Evolutionary conservation across 2,113 vertebrate genomes (phyloP), one percentile per base, ranked within the genome.

Genomic region (Istiophorus platypterus): DNA sequence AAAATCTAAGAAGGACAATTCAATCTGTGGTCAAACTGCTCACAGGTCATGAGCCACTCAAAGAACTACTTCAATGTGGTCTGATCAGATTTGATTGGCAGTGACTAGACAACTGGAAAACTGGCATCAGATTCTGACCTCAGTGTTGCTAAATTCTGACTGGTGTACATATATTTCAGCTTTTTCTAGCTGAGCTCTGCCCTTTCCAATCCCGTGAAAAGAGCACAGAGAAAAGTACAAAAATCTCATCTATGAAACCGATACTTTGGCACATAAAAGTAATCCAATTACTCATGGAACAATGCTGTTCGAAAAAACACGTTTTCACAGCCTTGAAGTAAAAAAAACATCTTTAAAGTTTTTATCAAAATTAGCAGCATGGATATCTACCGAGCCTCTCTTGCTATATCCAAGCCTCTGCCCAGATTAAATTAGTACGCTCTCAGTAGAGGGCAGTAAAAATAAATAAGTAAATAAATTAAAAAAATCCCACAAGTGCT

Each of bases 361-460:
- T 26, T 14, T 1, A 27, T 51, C 52, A 57, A 73, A 66, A 41
- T 47, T 0, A 56, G 49, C 4, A 37, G 57, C 24, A 15, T 24
- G 24, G 15, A 12, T 41, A n/a, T 22, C 5, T 5, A 7, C 41
- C 39, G 15, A 54, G 27, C n/a, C n/a, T 8, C 7, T 27, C 15
- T 41, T 68, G 0, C 20, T 57, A 14, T 15, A 34, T 52, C 26
- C 13, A 63, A 24, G 59, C 63, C 7, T 45, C 54, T 54, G 14
- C 24, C 14, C 12, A n/a, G 11, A 39, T 31, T n/a, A 22, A 56
- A 67, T 61, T 47, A 29, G 24, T 58, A 29, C 6, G 1, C 54
- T 24, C 49, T 82, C 26, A 67, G 37, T 2, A 31, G 37, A 72
- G 29, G 27, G 62, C 29, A 34, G 74, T 78, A 65, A 71, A 61